Base-by-base conservation (phyloP, 2,888 invertebrate genomes). In the Ryuthela nishihirai region DNA sequence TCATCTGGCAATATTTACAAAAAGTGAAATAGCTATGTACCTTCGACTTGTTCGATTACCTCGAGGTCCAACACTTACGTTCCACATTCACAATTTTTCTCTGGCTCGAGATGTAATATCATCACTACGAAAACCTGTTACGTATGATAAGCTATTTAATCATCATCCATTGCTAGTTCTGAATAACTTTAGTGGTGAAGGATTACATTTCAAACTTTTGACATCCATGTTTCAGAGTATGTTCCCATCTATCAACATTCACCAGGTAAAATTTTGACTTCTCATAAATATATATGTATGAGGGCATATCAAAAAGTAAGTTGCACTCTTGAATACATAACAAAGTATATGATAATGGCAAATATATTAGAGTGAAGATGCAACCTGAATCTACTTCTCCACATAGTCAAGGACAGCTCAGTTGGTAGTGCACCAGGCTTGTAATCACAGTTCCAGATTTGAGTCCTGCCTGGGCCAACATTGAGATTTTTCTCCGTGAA, bases 191-290 rank as follows among this genome's bases (percentile, higher is more conserved):
- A 85, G 85, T 17, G 89, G 90, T 0, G 91, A 92, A 73, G 91
- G 88, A 29, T 82, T 85, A 78, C 90, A 93, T 67, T 79, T 93
- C 73, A 89, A 92, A 69, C 78, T 99, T 17, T 91, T 95, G 85
- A 85, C 95, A 3, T 86, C 89, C 12, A 94, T 92, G 80, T 94
- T 99, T 72, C 97, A 98, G 77, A 97, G 95, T 71, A 92, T 99
- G 93, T 98, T 98, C 72, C 98, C 98, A 0, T 86, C 91, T 0
- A 92, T 99, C 49, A 97, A 98, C 74, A 83, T 98, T 62, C 88
- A 91, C 29, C 87, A 85, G 68, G 90, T 90, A 74, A 78, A n/a
- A n/a, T n/a, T n/a, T n/a, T n/a, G n/a, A n/a, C n/a, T n/a, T n/a
- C n/a, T n/a, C n/a, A n/a, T n/a, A n/a, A n/a, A n/a, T n/a, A n/a